A percentile compares a stretch with the other conserved stretches of the same genome.
Conservation (phyloP, 1,140 invertebrate genomes). For the Tetragnatha versicolor region DNA sequence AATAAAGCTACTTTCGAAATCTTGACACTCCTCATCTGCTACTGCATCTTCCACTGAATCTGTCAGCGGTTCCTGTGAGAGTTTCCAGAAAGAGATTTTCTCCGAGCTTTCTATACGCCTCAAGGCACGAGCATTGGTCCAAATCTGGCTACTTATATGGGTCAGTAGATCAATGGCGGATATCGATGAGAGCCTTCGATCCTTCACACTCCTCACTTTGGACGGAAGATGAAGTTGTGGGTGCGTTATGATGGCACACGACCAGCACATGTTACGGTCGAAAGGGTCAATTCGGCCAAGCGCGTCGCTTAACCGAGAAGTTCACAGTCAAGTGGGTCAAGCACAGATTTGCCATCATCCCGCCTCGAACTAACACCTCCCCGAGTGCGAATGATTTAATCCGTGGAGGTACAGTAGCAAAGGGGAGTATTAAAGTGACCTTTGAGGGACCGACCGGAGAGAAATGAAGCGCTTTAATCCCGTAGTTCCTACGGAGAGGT, state of each 20-base stretch:
- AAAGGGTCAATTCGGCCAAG: constrained; percentile 31
- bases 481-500: too few species aligned
- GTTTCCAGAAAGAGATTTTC: background rate
- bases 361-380: background rate
- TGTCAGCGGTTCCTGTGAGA: background rate
- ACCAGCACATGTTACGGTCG: constrained; percentile 19
- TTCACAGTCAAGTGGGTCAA: constrained; percentile 40
- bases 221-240: constrained; percentile 5
- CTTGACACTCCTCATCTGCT: background rate
- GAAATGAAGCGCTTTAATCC: too few species aligned
- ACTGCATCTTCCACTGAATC: constrained; percentile 1
- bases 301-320: constrained; percentile 12
- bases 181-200: constrained; percentile 1
- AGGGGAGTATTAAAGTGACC: too few species aligned
- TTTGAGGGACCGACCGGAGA: too few species aligned
- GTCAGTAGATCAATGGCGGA: constrained; percentile 33
- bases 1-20: background rate
- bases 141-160: constrained; percentile 44
- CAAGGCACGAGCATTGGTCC: constrained; percentile 34
- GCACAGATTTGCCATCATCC: constrained; percentile 22
- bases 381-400: background rate
- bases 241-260: background rate
- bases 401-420: too few species aligned
- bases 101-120: constrained; percentile 8
- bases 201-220: background rate